Base-by-base conservation (phyloP, 2,797 vertebrate species). In the Poliocrania exsul region DNA sequence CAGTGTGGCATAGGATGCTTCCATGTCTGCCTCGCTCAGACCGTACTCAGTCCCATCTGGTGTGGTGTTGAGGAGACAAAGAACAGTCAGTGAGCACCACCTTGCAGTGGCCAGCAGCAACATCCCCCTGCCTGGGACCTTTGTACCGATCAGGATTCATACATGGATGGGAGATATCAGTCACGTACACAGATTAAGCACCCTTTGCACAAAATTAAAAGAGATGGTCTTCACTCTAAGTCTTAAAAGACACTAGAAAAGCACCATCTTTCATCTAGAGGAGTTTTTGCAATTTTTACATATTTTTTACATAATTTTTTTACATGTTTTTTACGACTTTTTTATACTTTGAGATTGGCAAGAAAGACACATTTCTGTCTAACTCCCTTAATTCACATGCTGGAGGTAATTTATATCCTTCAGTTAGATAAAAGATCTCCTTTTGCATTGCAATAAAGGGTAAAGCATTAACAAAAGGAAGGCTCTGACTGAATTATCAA, bases 41-140 rank as follows among this genome's bases (percentile, higher is more conserved):
- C 99, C 99, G 4, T 99, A 99, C 92, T 99, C 99, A 17, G 99
- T 98, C 31, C 99, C 99, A 78, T 99, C 99, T 99, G 84, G 87
- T 7, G 35, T 0, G 25, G 42, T 1, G n/a, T 78, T 35, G 53
- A 67, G 56, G 80, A 92, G 67, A 86, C 35, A 93, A 70, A 89
- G 66, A 81, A 81, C 49, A 87, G 90, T 16, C 54, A 35, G 78
- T 67, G 57, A 96, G 73, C 67, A 84, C 13, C 50, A 54, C 75
- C 44, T 31, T 18, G 84, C 86, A 81, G 54, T 2, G 1, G 69
- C 23, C 51, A 60, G 66, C 57, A 69, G 75, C 69, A 42, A 3
- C 7, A 44, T 33, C 73, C 64, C 17, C 62, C 69, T 49, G 60
- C 54, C 42, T 11, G 24, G n/a, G 14, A 44, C 37, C 26, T 50